Evolutionary conservation across 2,797 vertebrate genomes (phyloP).

Genomic region (Bradypus variegatus): DNA sequence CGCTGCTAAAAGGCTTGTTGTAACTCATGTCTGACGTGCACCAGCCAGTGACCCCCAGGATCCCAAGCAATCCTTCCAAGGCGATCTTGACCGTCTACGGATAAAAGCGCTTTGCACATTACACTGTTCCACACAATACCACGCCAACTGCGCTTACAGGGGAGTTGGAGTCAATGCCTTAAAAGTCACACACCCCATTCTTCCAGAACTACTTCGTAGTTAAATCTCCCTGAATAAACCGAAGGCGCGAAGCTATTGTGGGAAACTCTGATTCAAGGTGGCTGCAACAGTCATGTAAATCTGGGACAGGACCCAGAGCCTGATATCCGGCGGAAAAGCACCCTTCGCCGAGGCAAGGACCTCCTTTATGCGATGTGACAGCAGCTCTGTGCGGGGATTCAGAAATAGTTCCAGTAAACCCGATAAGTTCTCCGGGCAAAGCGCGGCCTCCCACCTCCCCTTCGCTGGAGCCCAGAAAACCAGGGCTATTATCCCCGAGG

Average conservation of each 20-base stretch:
- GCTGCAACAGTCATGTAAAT: not conserved
- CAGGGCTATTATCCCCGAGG: not conserved
- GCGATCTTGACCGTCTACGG: not conserved
- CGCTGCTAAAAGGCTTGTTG: not conserved
- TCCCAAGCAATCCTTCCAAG: not conserved
- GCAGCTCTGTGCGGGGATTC: slow-evolving; percentile 37
- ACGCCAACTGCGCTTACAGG: not conserved
- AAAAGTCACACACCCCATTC: slow-evolving; percentile 24
- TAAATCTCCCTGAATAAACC: not conserved
- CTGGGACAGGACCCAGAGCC: not conserved
- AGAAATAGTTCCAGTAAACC: slow-evolving; percentile 25
- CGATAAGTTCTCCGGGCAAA: slow-evolving; percentile 44
- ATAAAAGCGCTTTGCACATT: not conserved
- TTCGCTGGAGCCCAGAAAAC: not conserved
- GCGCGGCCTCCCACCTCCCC: slow-evolving; percentile 11
- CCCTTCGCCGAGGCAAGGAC: not conserved
- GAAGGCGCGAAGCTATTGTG: not conserved
- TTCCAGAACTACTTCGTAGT: not conserved
- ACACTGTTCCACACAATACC: slow-evolving; percentile 13
- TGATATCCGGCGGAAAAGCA: slow-evolving; percentile 19
- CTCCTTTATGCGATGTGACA: slow-evolving; percentile 32
- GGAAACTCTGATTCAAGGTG: slow-evolving; percentile 56
- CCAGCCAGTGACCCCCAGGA: not conserved
- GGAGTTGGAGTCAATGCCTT: not conserved
- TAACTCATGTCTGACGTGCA: not conserved